phyloP scores from a whole-genome alignment of 1,140 invertebrate species.

The Belonocnema kinseyi region DNA sequence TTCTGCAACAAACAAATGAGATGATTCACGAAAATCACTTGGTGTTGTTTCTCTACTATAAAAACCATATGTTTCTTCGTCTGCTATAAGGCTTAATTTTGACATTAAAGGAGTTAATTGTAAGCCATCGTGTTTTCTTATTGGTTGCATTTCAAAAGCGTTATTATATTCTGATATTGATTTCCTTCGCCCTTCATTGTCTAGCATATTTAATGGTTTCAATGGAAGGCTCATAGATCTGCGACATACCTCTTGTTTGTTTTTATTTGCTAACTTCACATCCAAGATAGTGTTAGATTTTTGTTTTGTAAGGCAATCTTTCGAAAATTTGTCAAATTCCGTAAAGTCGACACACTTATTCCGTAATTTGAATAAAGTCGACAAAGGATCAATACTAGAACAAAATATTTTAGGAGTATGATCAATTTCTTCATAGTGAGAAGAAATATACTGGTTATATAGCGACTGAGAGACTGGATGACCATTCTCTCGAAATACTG shows the following conservation, averaged over 20 bases:
- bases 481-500: conserved; percentile 84
- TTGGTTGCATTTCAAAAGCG: conserved; percentile 70
- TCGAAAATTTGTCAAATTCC: background rate
- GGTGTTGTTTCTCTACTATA: conserved; percentile 82
- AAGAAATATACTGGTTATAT: conserved; percentile 81
- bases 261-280: conserved; percentile 61
- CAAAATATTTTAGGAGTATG: conserved; percentile 2
- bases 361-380: no score
- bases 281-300: conserved; percentile 51
- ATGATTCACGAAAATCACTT: conserved; percentile 78
- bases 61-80: conserved; percentile 82
- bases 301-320: background rate
- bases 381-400: background rate
- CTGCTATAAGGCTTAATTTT: conserved; percentile 84
- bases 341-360: background rate
- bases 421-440: conserved; percentile 61
- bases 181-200: conserved; percentile 61
- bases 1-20: conserved; percentile 50
- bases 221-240: conserved; percentile 83
- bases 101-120: conserved; percentile 89
- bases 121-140: conserved; percentile 77
- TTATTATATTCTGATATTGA: conserved; percentile 70
- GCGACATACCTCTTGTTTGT: conserved; percentile 73
- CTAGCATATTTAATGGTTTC: conserved; percentile 79
- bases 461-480: conserved; percentile 83